Evolutionary conservation across 2,113 vertebrate species (phyloP), one percentile per base, ranked within the genome.

Genomic region (Turnix velox): DNA sequence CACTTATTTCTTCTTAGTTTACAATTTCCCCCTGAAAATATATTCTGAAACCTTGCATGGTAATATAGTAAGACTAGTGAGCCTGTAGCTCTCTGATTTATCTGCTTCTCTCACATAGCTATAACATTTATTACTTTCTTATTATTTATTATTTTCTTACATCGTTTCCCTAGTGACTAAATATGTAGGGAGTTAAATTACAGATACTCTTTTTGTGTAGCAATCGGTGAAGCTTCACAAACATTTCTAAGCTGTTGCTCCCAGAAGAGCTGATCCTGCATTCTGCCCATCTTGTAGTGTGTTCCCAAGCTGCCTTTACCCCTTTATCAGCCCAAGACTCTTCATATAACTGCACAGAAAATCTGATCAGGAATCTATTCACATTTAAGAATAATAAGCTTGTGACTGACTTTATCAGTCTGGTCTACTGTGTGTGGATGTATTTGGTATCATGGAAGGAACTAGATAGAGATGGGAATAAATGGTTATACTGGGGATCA

Each of bases 101-200:
- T 33, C 59, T 87, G 30, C 30, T 35, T 42, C 31, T 76, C 81
- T 51, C 59, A 43, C 33, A 52, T 1, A 84, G 16, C 39, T 46
- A 3, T 54, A 83, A 39, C 20, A 43, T 40, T 18, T 1, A 2
- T 27, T 13, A 6, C 33, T 40, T 18, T 1, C 2, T 27, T 13
- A 6, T 37, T 69, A 20, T 78, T 65, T 27, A 30, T 63, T 89
- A n/a, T 65, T 18, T 73, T 86, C 42, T 63, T 16, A 18, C 71
- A 33, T 14, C 71, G 35, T 74, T 89, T 74, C 20, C 39, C 14
- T 27, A 31, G 18, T 37, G 59, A 33, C 28, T 84, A 37, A 73
- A 58, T 81, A n/a, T 1, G 4, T 55, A 57, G 42, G 19, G 30
- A 65, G 9, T 58, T 48, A 82, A 76, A 92, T 87, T 89, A 37